Evolutionary conservation across 2,888 invertebrate species (phyloP), one percentile per base, ranked within the genome.

Genomic region (Thecocarcelia acutangulata): DNA sequence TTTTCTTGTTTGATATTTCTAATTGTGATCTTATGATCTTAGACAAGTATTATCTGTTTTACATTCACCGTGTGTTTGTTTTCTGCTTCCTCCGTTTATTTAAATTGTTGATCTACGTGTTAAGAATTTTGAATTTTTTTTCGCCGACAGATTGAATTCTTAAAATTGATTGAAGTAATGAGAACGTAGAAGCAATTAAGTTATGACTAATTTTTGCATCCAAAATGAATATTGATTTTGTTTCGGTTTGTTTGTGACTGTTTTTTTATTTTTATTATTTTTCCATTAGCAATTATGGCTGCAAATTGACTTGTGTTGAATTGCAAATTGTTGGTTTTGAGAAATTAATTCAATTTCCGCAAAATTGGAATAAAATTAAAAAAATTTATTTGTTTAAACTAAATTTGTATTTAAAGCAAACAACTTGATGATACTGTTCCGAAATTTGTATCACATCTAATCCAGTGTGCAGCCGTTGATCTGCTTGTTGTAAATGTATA

Each of bases 1-100:
- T 74, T 66, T 64, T 33, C 21, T 11, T 50, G 21, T 3, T 52
- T 33, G 28, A 15, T 21, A 15, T 63, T 44, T 24, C 12, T 9
- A 44, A 52, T 66, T 68, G 64, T 72, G 80, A 76, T 80, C 76
- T 80, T 76, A 46, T 72, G 76, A 81, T 76, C 68, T n/a, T 52
- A 33, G 3, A 33, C 33, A 1, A 9, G 33, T 33, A 17, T 52
- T 69, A 66, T 69, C 44, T 17, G 44, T 24, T 75, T 59, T 33
- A 52, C 15, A 68, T 59, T 68, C 68, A 33, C 44, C 66, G 59
- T 37, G 21, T 37, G 68, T 46, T 68, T 40, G 5, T 56, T 63
- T 9, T 8, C 33, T 33, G 4, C 8, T 50, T 63, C 2, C 12
- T 50, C 12, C 13, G 13, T 12, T n/a, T 19, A 37, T 44, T 42